These are phyloP conservation scores for Phragmatobia fuliginosa DNA, from an alignment of 2,888 invertebrate genomes.

Conservation along the genomic window DNA sequence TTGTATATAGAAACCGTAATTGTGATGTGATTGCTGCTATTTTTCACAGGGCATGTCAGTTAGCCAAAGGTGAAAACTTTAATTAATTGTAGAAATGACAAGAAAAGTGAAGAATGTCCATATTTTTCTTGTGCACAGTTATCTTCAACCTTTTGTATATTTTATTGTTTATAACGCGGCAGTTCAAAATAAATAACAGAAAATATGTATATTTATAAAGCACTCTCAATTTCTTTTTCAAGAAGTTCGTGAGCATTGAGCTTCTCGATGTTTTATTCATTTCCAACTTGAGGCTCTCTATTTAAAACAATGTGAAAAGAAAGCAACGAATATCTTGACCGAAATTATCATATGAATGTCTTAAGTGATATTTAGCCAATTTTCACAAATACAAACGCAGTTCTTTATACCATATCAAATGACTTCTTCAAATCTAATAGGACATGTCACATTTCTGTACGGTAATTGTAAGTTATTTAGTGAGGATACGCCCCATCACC, in stretches of 20 bases:
- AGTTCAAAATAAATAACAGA: background rate
- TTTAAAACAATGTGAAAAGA: constrained; percentile 13
- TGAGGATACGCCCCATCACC: constrained; percentile 24
- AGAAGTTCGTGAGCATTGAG: constrained; percentile 2
- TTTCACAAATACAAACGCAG: background rate
- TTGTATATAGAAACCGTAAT: no score
- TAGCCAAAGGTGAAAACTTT: background rate
- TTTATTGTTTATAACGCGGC: background rate
- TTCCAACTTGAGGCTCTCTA: background rate
- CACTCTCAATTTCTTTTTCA: background rate
- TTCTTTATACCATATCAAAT: background rate
- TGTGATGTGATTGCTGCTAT: no score
- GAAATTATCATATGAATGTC: constrained; percentile 12
- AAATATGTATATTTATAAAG: background rate
- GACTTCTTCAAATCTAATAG: background rate
- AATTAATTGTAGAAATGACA: background rate
- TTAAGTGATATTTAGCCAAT: background rate
- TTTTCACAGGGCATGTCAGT: no score
- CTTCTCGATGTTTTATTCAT: constrained; percentile 12
- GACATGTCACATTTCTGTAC: background rate
- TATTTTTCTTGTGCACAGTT: background rate
- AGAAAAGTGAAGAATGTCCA: background rate
- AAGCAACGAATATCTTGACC: constrained; percentile 10
- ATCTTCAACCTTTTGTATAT: background rate
- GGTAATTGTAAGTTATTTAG: background rate